These are phyloP conservation scores for Peromyscus attwateri DNA, from an alignment of 2,797 vertebrate genomes.

Conservation along the genomic window DNA sequence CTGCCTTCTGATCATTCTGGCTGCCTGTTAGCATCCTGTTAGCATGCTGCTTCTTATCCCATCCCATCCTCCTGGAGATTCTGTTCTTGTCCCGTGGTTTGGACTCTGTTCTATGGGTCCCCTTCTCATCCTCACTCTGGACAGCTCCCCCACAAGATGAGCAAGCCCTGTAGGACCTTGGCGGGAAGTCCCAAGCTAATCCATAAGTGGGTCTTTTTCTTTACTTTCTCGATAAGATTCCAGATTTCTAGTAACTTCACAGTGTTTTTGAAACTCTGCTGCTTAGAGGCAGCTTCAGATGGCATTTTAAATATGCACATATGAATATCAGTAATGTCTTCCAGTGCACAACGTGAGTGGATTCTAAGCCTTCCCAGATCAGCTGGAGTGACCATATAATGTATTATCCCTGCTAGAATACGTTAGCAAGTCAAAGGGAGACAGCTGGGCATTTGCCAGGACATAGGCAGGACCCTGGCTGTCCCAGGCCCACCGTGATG, in stretches of 20 bases:
- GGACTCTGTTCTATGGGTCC: neutral
- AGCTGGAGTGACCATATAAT: neutral
- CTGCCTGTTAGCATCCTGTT: neutral
- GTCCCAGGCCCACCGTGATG: neutral
- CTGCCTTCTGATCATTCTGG: neutral
- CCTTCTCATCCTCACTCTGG: neutral
- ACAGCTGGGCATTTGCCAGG: neutral
- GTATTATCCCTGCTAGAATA: conserved; percentile 3
- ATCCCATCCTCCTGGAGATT: neutral
- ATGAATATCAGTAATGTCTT: neutral
- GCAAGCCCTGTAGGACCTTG: accelerated
- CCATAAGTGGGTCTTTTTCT: neutral
- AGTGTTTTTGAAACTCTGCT: neutral
- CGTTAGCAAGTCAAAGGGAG: neutral
- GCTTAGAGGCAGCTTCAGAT: neutral
- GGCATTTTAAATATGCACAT: neutral
- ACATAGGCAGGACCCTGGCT: neutral
- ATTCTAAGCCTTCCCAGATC: neutral
- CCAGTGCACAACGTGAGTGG: neutral
- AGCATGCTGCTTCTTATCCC: neutral
- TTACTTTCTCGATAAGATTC: neutral
- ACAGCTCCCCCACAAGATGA: neutral
- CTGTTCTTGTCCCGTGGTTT: neutral
- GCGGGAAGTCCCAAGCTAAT: neutral
- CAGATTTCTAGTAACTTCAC: neutral